A percentile compares a stretch with the other conserved stretches of the same genome.
Conservation (phyloP, 2,113 vertebrate species). For the Pungitius pungitius region DNA sequence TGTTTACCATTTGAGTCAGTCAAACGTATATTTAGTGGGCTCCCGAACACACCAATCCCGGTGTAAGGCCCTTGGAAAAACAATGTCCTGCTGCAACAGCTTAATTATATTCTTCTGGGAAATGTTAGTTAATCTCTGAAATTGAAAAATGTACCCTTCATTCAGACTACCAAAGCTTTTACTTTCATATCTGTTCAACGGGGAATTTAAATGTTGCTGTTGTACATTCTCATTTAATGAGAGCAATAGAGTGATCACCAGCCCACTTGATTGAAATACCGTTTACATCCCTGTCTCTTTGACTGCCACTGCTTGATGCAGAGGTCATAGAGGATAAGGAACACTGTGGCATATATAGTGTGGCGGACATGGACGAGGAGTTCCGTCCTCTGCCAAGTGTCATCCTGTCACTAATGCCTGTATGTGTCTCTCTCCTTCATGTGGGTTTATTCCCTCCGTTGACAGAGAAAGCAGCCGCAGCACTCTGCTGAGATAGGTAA, state of each 20-base stretch:
- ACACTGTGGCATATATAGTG: slow-evolving; percentile 41
- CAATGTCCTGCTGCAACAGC: background rate
- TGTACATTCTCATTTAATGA: slow-evolving; percentile 57
- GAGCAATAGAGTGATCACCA: slow-evolving; percentile 36
- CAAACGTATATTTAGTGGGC: background rate
- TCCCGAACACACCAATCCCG: slow-evolving; percentile 2
- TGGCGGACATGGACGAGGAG: slow-evolving; percentile 59
- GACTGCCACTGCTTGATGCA: slow-evolving; percentile 55
- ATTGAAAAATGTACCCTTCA: background rate
- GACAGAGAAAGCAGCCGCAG: slow-evolving; percentile 81
- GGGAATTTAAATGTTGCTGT: slow-evolving; percentile 7
- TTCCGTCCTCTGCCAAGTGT: slow-evolving; percentile 64
- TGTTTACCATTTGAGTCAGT: slow-evolving; percentile 13
- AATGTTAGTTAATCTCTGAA: slow-evolving; percentile 14
- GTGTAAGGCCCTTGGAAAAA: slow-evolving; percentile 9
- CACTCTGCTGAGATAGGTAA: slow-evolving; percentile 83
- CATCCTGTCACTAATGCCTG: slow-evolving; percentile 79
- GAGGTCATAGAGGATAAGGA: slow-evolving; percentile 43
- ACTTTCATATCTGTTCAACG: background rate
- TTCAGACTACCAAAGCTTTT: slow-evolving; percentile 10
- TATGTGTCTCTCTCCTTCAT: slow-evolving; percentile 81
- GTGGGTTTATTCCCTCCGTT: slow-evolving; percentile 79
- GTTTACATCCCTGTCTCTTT: slow-evolving; percentile 28
- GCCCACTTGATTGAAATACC: background rate
- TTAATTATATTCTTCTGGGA: background rate